Evolutionary conservation across 2,797 vertebrate genomes (phyloP), one percentile per base, ranked within the genome.

Genomic region (Xiphophorus birchmanni): DNA sequence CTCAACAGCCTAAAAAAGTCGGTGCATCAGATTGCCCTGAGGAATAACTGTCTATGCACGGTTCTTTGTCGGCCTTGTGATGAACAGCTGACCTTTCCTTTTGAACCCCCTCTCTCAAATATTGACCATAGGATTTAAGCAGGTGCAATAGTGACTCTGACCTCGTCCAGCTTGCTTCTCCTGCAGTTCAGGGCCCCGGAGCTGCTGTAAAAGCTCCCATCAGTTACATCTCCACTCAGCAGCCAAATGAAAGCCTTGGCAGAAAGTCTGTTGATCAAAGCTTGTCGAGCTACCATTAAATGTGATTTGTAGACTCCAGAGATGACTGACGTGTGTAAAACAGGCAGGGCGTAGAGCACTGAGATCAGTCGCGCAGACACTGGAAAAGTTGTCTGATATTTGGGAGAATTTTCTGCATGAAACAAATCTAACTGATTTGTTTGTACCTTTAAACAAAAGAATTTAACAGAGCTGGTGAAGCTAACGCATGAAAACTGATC

Each of bases 91-190:
- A 69, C 65, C 65, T 69, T 42, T 69, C 26, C 65, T 40, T 69
- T 23, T 5, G 9, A 69, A 5, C 21, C 21, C 37, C 65, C 21
- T 23, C 21, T 69, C 65, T 42, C 37, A 40, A 69, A 69, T 42
- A 69, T 69, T 69, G 65, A 42, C 65, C 11, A 11, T 69, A 69
- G 65, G 65, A 69, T 56, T 67, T 42, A 69, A 42, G 65, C 21
- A 40, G 37, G 37, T 11, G 23, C 21, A 69, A 40, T 5, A 65
- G 60, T 37, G 15, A 23, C 35, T 65, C 29, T 65, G 60, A 65
- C 15, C 56, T 58, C n/a, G 1, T 58, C n/a, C 10, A 69, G 23
- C 37, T 69, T 69, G 37, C 21, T 69, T 69, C 26, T 40, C 21
- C 65, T 69, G 65, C 9, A 69, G 37, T 69, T 42, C 37, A 42